Percentiles rank a stretch among this genome's conserved stretches.
Conservation (phyloP, 2,797 vertebrate genomes). For the Semotilus atromaculatus region DNA sequence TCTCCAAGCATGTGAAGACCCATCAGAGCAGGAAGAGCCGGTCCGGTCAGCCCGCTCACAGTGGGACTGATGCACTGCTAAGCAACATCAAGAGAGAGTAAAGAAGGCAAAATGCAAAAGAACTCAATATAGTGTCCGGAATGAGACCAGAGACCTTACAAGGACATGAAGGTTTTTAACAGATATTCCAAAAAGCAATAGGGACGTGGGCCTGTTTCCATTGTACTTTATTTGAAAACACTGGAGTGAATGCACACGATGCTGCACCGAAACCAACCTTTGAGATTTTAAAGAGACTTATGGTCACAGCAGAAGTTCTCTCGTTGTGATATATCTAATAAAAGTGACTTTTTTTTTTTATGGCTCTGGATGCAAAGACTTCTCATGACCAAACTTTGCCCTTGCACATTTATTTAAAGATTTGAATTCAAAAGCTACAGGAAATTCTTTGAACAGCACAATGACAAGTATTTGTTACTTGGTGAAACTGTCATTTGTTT, state of each 20-base stretch:
- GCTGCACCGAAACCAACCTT: constrained; percentile 9
- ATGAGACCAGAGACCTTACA: neutral
- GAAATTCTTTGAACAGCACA: constrained; percentile 31
- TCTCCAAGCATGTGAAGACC: constrained; percentile 89
- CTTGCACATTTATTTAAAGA: constrained; percentile 54
- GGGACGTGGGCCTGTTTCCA: constrained; percentile 14
- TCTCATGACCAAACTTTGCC: constrained; percentile 30
- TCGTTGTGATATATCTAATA: neutral
- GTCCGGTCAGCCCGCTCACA: constrained; percentile 66
- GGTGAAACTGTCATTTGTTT: constrained; percentile 31
- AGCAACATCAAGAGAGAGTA: constrained; percentile 84
- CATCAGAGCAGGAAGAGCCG: constrained; percentile 85
- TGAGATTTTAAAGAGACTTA: constrained; percentile 33
- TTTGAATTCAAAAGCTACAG: neutral
- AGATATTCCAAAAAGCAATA: constrained; percentile 30
- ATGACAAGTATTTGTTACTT: constrained; percentile 42
- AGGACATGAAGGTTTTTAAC: constrained; percentile 9
- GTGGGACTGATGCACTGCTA: constrained; percentile 72
- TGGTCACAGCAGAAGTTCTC: neutral
- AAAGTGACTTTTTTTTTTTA: constrained; percentile 4
- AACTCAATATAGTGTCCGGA: neutral
- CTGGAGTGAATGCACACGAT: neutral
- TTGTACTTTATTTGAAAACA: constrained; percentile 12
- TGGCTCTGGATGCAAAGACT: constrained; percentile 19
- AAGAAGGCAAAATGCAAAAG: constrained; percentile 20